These are phyloP conservation scores for Bubo scandiacus DNA, from an alignment of 2,113 vertebrate species.

Conservation along the genomic window DNA sequence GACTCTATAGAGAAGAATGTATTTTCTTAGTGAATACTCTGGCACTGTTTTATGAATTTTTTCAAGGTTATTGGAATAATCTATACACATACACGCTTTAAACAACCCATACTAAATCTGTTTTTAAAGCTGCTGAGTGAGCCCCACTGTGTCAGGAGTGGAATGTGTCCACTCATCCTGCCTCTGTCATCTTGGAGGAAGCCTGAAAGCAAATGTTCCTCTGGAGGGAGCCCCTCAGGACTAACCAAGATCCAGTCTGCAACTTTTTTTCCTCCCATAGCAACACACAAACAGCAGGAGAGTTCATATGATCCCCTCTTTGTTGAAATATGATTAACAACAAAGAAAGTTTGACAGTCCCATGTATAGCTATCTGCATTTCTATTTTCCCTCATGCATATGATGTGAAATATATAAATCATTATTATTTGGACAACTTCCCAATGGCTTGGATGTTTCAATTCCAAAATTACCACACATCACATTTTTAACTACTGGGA, in stretches of 20 bases:
- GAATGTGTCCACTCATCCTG: constrained; percentile 31
- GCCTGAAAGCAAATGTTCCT: not conserved
- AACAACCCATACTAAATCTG: not conserved
- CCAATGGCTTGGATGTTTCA: not conserved
- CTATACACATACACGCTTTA: not conserved
- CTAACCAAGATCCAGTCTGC: not conserved
- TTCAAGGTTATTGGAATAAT: not conserved
- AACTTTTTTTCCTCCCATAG: constrained; percentile 41
- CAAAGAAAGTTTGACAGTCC: constrained; percentile 5
- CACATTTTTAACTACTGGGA: not conserved
- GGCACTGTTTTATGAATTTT: not conserved
- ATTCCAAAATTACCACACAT: not conserved
- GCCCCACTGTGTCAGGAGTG: not conserved
- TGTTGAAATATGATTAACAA: not conserved
- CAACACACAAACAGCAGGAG: not conserved
- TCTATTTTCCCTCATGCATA: not conserved
- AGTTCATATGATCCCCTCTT: not conserved
- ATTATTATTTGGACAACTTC: not conserved
- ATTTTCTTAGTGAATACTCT: not conserved
- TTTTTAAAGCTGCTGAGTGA: not conserved
- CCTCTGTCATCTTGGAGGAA: not conserved
- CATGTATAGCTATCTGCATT: not conserved
- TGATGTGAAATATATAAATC: not conserved
- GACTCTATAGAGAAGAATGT: not conserved
- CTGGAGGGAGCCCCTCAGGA: constrained; percentile 51